Evolutionary conservation across 2,888 invertebrate genomes (phyloP).

Genomic region (Napeogenes sylphis): DNA sequence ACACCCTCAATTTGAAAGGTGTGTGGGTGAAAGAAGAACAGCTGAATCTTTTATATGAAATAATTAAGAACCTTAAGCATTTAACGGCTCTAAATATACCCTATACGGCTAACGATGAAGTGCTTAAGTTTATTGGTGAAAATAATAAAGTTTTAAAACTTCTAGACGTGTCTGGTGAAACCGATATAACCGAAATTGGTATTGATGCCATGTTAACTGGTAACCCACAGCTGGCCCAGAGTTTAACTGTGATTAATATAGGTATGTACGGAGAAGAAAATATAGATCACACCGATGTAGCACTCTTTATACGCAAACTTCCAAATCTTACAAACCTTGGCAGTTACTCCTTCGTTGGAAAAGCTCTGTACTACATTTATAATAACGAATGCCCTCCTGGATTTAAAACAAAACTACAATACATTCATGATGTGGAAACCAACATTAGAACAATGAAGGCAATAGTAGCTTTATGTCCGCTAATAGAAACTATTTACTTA

Average conservation of each 20-base stretch:
- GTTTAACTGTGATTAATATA: conserved; percentile 80
- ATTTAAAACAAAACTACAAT: conserved; percentile 81
- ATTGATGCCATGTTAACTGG: conserved; percentile 77
- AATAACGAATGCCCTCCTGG: conserved; percentile 71
- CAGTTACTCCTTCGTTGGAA: conserved; percentile 83
- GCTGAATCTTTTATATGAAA: conserved; percentile 78
- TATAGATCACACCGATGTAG: conserved; percentile 81
- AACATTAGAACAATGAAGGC: conserved; percentile 78
- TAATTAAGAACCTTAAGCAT: conserved; percentile 78
- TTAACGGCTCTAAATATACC: conserved; percentile 81
- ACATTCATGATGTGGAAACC: conserved; percentile 82
- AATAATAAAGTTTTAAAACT: conserved; percentile 77
- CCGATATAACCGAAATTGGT: conserved; percentile 81
- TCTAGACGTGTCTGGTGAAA: conserved; percentile 84
- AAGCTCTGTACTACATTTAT: conserved; percentile 76
- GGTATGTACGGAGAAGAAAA: conserved; percentile 84
- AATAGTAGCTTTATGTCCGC: conserved; percentile 79
- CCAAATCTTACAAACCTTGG: conserved; percentile 81
- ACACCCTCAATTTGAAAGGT: conserved; percentile 82
- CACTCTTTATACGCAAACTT: conserved; percentile 79
- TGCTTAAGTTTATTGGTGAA: conserved; percentile 78
- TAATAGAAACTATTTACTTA: conserved; percentile 80
- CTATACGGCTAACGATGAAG: conserved; percentile 83
- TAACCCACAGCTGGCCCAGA: conserved; percentile 71
- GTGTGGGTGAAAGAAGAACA: conserved; percentile 85